Evolutionary conservation across 2,888 invertebrate genomes (phyloP), one percentile per base, ranked within the genome.

Genomic region (Axea sp.): DNA sequence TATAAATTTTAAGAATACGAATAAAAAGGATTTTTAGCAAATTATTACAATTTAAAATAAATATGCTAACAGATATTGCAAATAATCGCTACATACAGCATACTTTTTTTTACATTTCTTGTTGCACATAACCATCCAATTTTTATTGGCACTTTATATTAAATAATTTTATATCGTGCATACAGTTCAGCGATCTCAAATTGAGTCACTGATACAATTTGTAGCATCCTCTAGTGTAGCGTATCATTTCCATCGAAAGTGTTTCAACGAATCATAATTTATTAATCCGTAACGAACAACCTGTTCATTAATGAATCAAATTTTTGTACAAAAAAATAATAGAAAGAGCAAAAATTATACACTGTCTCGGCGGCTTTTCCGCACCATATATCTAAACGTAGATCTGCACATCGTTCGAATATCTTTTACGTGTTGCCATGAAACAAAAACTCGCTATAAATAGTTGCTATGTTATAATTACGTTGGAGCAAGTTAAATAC

Each of bases 401-500:
- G 22, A 59, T 64, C 64, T 51, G n/a, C 49, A 30, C 51, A 49
- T 71, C 57, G 41, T 33, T 71, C 31, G 43, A 51, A 72, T 72
- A 59, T 72, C 57, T 55, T 64, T 51, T 19, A 47, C 47, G 28
- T 64, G 57, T 57, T 72, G 30, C 31, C 28, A 35, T 7, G 17
- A 11, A 71, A 72, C 64, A 72, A 72, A 72, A 72, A 72, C 64
- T 59, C 55, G 49, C 59, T 72, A 72, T 64, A 72, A 72, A 72
- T 72, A 72, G 64, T 51, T 49, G 30, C 37, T 49, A 55, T 45
- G 57, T 72, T 72, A 72, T 72, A 72, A 64, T 72, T 72, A 72
- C 64, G 51, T 57, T 64, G 64, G 45, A 37, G 64, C 59, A 72
- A 45, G 59, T 72, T 72, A 65, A 72, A 73, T 73, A 60, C 59